Base-by-base conservation (phyloP, 2,888 invertebrate genomes). In the Drosophila testacea region DNA sequence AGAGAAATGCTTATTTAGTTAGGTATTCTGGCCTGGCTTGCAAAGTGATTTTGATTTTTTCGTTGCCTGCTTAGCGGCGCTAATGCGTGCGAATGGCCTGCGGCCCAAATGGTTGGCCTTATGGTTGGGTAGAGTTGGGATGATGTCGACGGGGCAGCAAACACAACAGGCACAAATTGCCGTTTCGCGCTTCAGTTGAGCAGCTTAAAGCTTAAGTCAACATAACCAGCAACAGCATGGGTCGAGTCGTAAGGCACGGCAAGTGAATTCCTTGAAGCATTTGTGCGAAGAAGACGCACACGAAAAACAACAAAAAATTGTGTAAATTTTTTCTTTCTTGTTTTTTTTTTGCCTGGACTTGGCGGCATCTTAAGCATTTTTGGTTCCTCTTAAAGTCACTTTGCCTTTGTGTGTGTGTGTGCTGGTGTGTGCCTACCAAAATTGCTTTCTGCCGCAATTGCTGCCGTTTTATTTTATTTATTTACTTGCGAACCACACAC, bases 111-210 rank as follows among this genome's bases (percentile, higher is more conserved):
- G 50, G 63, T 38, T 13, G 5, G 36, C 7, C 41, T 4, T 30
- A 13, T 16, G 10, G 13, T 13, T 28, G 9, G 11, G 10, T 7
- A 28, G 28, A n/a, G 34, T 44, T 36, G 34, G 36, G 28, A 56
- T 11, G 13, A 10, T 22, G 34, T 34, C 34, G 13, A 39, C n/a
- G 51, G 30, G 30, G 22, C 38, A 65, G 60, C 79, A 76, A 84
- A 79, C 73, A 79, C 73, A 82, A 79, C 70, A 66, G 55, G 80
- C 83, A 74, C 80, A 83, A 83, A 88, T 85, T 83, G 85, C 72
- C 88, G 78, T 84, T 86, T 84, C 77, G 84, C 86, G 89, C 87
- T 78, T 88, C 77, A 87, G 87, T 83, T 88, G 87, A 84, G 86
- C 83, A 75, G 85, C 85, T 88, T 86, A 79, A 88, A 88, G 85